These are phyloP conservation scores for Endomychus coccineus DNA, from an alignment of 2,888 invertebrate species.

Conservation along the genomic window DNA sequence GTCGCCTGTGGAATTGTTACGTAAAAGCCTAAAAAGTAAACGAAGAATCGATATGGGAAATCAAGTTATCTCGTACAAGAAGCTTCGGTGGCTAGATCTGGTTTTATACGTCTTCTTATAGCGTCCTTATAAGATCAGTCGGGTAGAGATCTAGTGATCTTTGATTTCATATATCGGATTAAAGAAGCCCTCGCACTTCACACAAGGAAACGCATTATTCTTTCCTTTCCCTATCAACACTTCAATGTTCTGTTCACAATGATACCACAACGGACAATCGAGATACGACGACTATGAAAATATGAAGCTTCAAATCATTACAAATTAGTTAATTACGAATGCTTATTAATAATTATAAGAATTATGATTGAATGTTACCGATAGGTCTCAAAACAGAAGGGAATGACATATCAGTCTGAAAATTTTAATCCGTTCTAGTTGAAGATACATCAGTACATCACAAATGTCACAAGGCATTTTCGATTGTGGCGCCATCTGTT, in stretches of 20 bases:
- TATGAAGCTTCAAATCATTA: too few relatives aligned
- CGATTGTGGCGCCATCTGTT: too few relatives aligned
- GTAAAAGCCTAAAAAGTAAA: not conserved
- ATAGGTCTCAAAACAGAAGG: too few relatives aligned
- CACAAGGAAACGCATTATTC: conserved; percentile 3
- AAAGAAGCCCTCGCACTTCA: not conserved
- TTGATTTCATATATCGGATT: conserved; percentile 9
- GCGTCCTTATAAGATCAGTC: conserved; percentile 1
- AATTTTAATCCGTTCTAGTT: too few relatives aligned
- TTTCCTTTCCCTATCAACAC: conserved; percentile 1
- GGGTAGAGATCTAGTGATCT: conserved; percentile 1
- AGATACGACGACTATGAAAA: too few relatives aligned
- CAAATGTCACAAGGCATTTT: too few relatives aligned
- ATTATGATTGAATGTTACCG: too few relatives aligned
- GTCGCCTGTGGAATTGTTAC: not conserved
- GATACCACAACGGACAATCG: too few relatives aligned
- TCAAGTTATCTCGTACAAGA: not conserved
- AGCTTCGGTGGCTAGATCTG: conserved; percentile 3
- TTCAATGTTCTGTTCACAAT: not conserved
- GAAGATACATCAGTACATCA: too few relatives aligned
- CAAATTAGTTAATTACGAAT: too few relatives aligned
- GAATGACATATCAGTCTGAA: too few relatives aligned
- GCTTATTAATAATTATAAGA: too few relatives aligned
- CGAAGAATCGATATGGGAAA: not conserved
- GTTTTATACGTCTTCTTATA: conserved; percentile 2